A percentile compares a stretch with the other conserved stretches of the same genome.
Evolutionary conservation across 2,113 vertebrate genomes (phyloP).

Genomic region (Spheniscus mendiculus): DNA sequence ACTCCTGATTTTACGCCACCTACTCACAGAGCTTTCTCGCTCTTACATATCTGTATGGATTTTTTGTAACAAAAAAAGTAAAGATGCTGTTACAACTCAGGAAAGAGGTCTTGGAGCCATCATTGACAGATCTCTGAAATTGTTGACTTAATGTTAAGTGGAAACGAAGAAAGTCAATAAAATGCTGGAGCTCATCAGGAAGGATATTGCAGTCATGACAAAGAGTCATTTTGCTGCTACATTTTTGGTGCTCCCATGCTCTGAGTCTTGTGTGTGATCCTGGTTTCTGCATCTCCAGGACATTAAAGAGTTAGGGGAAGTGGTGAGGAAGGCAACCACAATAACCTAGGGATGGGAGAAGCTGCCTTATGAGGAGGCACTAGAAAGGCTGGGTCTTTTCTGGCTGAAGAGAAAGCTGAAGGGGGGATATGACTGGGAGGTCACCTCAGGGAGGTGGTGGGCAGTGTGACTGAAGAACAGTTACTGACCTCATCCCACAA

Average conservation of each 20-base stretch:
- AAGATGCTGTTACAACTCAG: neutral
- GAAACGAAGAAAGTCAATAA: neutral
- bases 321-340: neutral
- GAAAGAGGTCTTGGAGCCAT: neutral
- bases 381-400: neutral
- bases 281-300: neutral
- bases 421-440: neutral
- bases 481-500: neutral
- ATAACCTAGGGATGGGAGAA: neutral
- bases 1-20: neutral
- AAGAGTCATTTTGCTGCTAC: neutral
- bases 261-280: neutral
- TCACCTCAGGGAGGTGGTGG: neutral
- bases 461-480: neutral
- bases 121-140: neutral
- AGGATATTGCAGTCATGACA: neutral
- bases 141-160: neutral
- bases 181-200: neutral
- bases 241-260: neutral
- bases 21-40: neutral
- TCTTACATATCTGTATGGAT: neutral
- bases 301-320: neutral
- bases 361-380: neutral
- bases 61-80: neutral
- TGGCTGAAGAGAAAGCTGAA: neutral